phyloP scores from a whole-genome alignment of 2,113 vertebrate species.

The Paradoxurus hermaphroditus region DNA sequence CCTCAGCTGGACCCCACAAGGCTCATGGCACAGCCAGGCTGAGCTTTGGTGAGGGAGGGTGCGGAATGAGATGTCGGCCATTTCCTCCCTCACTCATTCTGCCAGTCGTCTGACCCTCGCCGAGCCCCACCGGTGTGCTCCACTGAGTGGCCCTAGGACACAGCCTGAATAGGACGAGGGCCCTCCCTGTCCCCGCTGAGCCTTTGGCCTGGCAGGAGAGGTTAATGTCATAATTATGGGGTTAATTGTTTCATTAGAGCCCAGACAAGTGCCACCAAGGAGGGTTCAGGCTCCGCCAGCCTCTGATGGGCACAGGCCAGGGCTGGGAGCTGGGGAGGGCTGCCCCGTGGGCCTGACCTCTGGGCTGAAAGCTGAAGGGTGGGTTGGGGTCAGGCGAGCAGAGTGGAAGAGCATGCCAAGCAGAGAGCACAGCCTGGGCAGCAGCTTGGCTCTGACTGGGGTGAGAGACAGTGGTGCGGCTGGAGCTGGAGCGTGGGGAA shows the following conservation, averaged over 20 bases:
- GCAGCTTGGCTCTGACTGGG: background rate
- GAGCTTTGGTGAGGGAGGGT: background rate
- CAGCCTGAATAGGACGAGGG: fast-evolving
- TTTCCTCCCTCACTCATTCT: background rate
- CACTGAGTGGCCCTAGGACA: background rate
- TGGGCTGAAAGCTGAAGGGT: background rate
- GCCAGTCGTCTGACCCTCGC: background rate
- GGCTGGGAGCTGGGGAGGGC: background rate
- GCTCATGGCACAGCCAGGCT: background rate
- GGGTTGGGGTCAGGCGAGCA: background rate
- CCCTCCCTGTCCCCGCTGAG: background rate
- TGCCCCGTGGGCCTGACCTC: no score
- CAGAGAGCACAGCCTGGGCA: background rate
- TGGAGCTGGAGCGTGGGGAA: background rate
- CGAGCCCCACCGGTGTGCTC: background rate
- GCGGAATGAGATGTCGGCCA: background rate
- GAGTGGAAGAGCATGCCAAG: background rate
- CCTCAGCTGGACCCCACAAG: background rate
- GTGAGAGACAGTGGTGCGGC: fast-evolving
- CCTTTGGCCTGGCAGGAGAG: background rate
- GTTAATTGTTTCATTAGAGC: background rate
- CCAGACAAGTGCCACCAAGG: background rate
- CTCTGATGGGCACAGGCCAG: background rate
- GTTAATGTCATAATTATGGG: background rate
- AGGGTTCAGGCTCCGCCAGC: background rate